Conservation (phyloP, 1,140 invertebrate genomes). For the Nomia melanderi region DNA sequence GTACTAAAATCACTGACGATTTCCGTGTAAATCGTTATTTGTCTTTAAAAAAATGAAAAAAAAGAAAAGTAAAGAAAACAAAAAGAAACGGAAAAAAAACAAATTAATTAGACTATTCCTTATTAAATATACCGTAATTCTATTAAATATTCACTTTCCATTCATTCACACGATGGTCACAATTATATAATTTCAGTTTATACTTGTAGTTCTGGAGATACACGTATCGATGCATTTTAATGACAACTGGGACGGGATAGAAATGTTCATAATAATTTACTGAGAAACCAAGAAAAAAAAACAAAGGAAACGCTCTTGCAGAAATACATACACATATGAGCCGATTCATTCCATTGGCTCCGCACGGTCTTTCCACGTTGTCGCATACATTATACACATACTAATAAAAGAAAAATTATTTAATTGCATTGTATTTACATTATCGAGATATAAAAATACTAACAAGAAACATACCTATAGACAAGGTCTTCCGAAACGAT, state of each 20-base stretch:
- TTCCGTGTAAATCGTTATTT: background rate
- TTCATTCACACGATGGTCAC: constrained; percentile 12
- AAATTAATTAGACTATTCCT: background rate
- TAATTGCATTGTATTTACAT: constrained; percentile 71
- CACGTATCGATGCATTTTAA: constrained; percentile 25
- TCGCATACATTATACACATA: constrained; percentile 57
- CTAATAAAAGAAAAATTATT: constrained; percentile 59
- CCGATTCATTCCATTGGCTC: constrained; percentile 69
- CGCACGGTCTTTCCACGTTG: constrained; percentile 28
- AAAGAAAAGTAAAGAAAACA: too few species aligned
- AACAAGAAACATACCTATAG: constrained; percentile 75
- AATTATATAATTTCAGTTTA: constrained; percentile 32
- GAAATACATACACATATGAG: constrained; percentile 26
- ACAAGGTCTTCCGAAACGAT: constrained; percentile 70
- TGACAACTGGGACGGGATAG: constrained; percentile 31
- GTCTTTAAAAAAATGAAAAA: background rate
- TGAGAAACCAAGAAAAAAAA: constrained; percentile 25
- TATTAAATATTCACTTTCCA: constrained; percentile 43
- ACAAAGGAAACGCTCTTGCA: constrained; percentile 16
- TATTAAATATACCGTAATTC: background rate
- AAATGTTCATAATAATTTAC: constrained; percentile 29
- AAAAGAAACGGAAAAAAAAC: too few species aligned
- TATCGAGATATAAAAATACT: constrained; percentile 79
- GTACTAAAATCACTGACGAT: background rate
- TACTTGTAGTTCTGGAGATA: background rate